These are phyloP conservation scores for Diarsia rubi DNA, from an alignment of 2,888 invertebrate genomes.

Conservation along the genomic window DNA sequence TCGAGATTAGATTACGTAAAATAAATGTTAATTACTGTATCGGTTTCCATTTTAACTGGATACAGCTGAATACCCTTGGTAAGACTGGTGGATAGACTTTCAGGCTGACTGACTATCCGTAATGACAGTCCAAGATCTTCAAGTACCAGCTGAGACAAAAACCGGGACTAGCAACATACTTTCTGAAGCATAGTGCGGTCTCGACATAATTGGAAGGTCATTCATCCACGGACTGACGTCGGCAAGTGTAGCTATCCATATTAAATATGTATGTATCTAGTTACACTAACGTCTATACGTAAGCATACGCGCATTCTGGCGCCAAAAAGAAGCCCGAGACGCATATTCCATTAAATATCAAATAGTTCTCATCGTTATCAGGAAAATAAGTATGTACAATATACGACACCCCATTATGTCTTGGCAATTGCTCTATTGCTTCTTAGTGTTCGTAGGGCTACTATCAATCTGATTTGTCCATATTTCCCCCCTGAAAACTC, in stretches of 20 bases:
- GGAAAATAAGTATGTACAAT: not conserved
- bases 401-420: not conserved
- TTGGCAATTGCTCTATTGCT: not conserved
- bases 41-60: not conserved
- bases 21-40: not conserved
- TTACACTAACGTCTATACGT: not conserved
- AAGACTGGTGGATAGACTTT: not conserved
- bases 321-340: not conserved
- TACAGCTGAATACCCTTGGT: not conserved
- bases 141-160: not conserved
- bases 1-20: not conserved
- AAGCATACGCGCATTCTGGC: not conserved
- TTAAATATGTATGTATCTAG: not conserved
- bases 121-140: not conserved
- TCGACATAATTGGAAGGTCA: not conserved
- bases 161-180: not conserved
- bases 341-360: not conserved
- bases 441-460: not conserved
- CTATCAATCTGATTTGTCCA: not conserved
- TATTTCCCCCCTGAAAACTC: not conserved
- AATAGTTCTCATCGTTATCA: not conserved
- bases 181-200: not conserved
- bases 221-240: not conserved
- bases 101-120: not conserved
- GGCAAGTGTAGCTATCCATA: not conserved